Evolutionary conservation across 2,113 vertebrate species (phyloP), one percentile per base, ranked within the genome.

Genomic region (Rhynchomys soricoides): DNA sequence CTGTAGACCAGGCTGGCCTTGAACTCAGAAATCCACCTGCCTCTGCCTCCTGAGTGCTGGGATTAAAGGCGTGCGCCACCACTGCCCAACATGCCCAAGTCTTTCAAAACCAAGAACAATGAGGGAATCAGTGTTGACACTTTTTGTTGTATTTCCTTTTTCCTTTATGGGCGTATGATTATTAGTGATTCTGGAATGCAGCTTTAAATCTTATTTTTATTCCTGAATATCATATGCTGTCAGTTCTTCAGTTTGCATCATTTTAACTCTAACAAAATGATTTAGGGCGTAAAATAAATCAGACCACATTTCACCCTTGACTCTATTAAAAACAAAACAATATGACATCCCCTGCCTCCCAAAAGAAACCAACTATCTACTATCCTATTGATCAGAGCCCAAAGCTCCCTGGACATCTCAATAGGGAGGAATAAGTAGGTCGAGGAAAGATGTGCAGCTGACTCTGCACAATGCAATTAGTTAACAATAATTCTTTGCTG

Each of bases 401-500:
- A 91, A 91, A 66, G 6, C 29, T 55, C 87, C 43, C 62, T 64
- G 55, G 40, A 52, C n/a, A 93, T 50, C 22, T 55, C 17, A 90
- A 74, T 17, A 94, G 45, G 26, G 17, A n/a, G 78, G 57, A 89
- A 82, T 59, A 95, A 96, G 70, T 0, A 64, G 26, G 26, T 86
- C 17, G 40, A 71, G 93, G 45, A 86, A 66, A 92, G 52, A 88
- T 66, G 81, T 43, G 66, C 16, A 55, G n/a, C 59, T 92, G 66
- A 78, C 74, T 55, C 12, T 68, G 77, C 43, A 73, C 75, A 93
- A 45, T 37, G 40, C 37, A 74, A n/a, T 94, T 94, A 91, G 86
- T 37, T 93, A 89, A 86, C 92, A 95, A 91, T n/a, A 93, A 86
- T 88, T 92, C 59, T 94, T 70, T 59, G 91, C 90, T 92, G 75